Percentiles rank a stretch among this genome's conserved stretches.
Evolutionary conservation across 2,888 invertebrate genomes (phyloP).

Genomic region (Chorisops tibialis): DNA sequence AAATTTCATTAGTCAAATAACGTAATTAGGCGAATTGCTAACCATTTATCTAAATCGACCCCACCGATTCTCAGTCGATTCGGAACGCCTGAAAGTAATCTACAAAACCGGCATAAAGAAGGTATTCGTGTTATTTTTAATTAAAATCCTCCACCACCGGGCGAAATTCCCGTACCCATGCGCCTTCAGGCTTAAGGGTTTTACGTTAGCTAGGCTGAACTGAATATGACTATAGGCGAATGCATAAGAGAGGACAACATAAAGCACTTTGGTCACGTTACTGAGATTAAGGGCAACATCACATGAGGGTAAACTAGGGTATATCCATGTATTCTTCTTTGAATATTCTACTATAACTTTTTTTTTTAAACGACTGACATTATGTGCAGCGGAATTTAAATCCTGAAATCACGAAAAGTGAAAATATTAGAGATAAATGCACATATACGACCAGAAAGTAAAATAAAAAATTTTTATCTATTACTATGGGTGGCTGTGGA

Average conservation of each 20-base stretch:
- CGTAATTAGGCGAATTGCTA: conserved; percentile 26
- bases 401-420: too few species aligned
- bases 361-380: too few species aligned
- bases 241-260: conserved; percentile 14
- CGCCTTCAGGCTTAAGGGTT: too few species aligned
- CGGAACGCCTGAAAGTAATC: neutral
- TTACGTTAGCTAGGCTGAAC: neutral
- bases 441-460: too few species aligned
- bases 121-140: conserved; percentile 28
- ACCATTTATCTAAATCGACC: conserved; percentile 25
- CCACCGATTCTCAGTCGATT: too few species aligned
- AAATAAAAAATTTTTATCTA: too few species aligned
- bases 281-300: conserved; percentile 5
- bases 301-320: conserved; percentile 11
- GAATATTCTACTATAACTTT: too few species aligned
- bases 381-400: too few species aligned
- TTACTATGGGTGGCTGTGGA: too few species aligned
- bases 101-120: conserved; percentile 12
- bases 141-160: conserved; percentile 7
- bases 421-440: too few species aligned
- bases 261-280: conserved; percentile 14
- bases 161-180: neutral
- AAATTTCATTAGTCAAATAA: conserved; percentile 23
- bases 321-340: too few species aligned
- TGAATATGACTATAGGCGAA: conserved; percentile 1